These are phyloP conservation scores for Myotis yumanensis DNA, from an alignment of 2,113 vertebrate genomes.

Conservation along the genomic window DNA sequence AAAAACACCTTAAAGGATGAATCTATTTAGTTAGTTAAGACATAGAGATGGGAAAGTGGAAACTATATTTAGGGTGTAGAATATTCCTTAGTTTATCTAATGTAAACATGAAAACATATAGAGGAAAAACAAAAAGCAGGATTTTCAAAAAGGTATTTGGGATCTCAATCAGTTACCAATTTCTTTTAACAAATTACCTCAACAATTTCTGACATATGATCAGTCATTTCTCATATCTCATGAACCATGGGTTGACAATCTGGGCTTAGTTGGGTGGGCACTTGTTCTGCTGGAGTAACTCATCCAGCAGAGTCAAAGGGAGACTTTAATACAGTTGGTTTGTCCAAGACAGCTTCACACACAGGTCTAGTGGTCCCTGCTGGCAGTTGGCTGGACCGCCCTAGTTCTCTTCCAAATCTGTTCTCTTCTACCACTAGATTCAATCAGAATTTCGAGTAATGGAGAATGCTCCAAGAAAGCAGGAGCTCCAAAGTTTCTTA, in stretches of 20 bases:
- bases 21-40: neutral
- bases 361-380: neutral
- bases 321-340: neutral
- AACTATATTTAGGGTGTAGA: neutral
- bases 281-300: neutral
- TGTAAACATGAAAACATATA: neutral
- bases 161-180: neutral
- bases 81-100: neutral
- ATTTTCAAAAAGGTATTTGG: neutral
- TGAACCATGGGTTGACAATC: neutral
- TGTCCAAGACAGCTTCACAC: neutral
- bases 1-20: neutral
- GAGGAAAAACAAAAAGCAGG: neutral
- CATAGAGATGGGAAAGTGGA: neutral
- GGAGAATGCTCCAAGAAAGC: neutral
- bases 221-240: neutral
- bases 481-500: neutral
- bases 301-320: neutral
- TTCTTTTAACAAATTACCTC: neutral
- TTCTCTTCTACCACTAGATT: neutral
- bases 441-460: neutral
- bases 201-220: neutral
- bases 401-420: neutral
- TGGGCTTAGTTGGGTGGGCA: neutral
- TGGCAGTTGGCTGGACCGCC: neutral